phyloP scores from a whole-genome alignment of 2,888 invertebrate species.

The Steromphala cineraria region DNA sequence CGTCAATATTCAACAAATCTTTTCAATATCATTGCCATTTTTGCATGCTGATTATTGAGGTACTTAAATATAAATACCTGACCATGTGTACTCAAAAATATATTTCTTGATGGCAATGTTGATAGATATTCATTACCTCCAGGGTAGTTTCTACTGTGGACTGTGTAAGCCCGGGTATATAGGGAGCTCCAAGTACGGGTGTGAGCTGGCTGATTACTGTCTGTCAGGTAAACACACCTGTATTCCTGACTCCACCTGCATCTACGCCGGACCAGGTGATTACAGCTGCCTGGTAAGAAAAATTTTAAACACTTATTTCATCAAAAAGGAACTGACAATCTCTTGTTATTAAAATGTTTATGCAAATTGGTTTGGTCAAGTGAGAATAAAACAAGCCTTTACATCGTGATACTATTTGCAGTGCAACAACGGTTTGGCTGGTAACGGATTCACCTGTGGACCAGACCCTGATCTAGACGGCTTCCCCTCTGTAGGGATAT shows the following conservation, averaged over 20 bases:
- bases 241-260: slow-evolving; percentile 45
- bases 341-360: too few species aligned
- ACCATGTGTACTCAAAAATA: too few species aligned
- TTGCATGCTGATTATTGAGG: too few species aligned
- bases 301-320: too few species aligned
- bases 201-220: slow-evolving; percentile 59
- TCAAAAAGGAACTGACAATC: too few species aligned
- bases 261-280: slow-evolving; percentile 51
- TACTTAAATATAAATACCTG: too few species aligned
- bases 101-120: too few species aligned
- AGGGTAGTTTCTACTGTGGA: slow-evolving; percentile 66
- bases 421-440: slow-evolving; percentile 65
- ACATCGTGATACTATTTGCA: slow-evolving; percentile 32
- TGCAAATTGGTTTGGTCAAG: not conserved
- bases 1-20: too few species aligned
- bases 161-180: slow-evolving; percentile 60
- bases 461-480: slow-evolving; percentile 62
- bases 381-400: not conserved
- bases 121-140: too few species aligned
- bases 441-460: slow-evolving; percentile 63
- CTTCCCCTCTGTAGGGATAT: slow-evolving; percentile 46
- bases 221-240: slow-evolving; percentile 51
- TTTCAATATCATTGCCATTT: too few species aligned
- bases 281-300: slow-evolving; percentile 55
- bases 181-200: slow-evolving; percentile 51